These are phyloP conservation scores for Hyposmocoma kahamanoa DNA, from an alignment of 1,140 invertebrate species.

Conservation along the genomic window DNA sequence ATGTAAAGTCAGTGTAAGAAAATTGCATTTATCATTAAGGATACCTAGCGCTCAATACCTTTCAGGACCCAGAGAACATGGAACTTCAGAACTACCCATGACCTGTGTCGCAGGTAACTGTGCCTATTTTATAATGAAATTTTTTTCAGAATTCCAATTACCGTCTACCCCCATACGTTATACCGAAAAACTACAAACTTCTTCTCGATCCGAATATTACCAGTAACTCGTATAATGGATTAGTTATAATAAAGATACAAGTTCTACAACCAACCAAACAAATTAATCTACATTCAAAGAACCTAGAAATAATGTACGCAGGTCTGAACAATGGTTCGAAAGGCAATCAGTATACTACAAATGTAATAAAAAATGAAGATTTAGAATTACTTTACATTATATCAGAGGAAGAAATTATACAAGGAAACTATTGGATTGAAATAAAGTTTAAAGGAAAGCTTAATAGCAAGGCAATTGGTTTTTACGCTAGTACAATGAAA, in stretches of 20 bases:
- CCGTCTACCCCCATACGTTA: conserved; percentile 43
- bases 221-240: conserved; percentile 44
- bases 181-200: conserved; percentile 50
- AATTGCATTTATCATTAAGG: too few relatives aligned
- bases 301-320: conserved; percentile 31
- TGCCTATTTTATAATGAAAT: too few relatives aligned
- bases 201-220: conserved; percentile 36
- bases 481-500: conserved; percentile 54
- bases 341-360: conserved; percentile 18
- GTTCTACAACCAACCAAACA: conserved; percentile 26
- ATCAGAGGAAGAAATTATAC: conserved; percentile 21
- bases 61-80: too few relatives aligned
- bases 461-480: conserved; percentile 50
- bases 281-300: conserved; percentile 45
- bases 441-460: conserved; percentile 48
- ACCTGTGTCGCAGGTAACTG: too few relatives aligned
- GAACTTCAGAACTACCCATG: too few relatives aligned
- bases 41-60: too few relatives aligned
- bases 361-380: conserved; percentile 15
- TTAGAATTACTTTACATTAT: conserved; percentile 42
- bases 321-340: conserved; percentile 21
- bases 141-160: conserved; percentile 35
- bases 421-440: conserved; percentile 10
- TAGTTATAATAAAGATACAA: conserved; percentile 35
- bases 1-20: too few relatives aligned